Base-by-base conservation (phyloP, 2,113 vertebrate species). In the Erythrocercus mccallii region DNA sequence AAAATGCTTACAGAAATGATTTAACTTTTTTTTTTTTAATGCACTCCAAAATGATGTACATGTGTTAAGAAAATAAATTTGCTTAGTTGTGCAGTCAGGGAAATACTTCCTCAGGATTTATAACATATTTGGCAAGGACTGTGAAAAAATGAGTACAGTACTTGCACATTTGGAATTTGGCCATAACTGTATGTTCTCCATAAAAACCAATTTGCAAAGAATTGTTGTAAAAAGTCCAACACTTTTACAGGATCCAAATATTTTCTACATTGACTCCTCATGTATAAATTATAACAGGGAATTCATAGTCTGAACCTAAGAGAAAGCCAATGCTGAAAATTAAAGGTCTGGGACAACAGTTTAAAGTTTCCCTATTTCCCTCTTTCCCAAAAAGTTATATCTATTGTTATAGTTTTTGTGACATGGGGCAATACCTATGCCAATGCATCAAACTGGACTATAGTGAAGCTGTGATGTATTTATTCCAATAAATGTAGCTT, bases 141-240 rank as follows among this genome's bases (percentile, higher is more conserved):
- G 31, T 58, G 60, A 77, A 93, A 92, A 91, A 93, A 56, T 15
- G 13, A 84, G 37, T 53, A 40, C 25, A 65, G 72, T 48, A 87
- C 73, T 95, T 35, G 12, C 90, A 73, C 0, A 1, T 44, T 28
- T 91, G 89, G 83, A 89, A 84, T 87, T 84, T 19, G 14, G 73
- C 91, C 69, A 69, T 37, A 89, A 74, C 28, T 74, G 6, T 56
- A 90, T 20, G n/a, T 45, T 88, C 66, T 65, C 85, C 74, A 89
- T 57, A 94, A 94, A 92, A 92, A 94, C 64, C 60, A 78, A 80
- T 95, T 84, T 81, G 44, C 47, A 81, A 90, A 81, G 47, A 83
- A 38, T 22, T 66, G 37, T 35, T 82, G 84, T 74, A 91, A 86
- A 4, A 74, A 65, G 61, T 40, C 61, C 44, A 88, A 45, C n/a